phyloP scores from a whole-genome alignment of 2,797 vertebrate genomes.

The Sternarchorhynchus goeldii region DNA sequence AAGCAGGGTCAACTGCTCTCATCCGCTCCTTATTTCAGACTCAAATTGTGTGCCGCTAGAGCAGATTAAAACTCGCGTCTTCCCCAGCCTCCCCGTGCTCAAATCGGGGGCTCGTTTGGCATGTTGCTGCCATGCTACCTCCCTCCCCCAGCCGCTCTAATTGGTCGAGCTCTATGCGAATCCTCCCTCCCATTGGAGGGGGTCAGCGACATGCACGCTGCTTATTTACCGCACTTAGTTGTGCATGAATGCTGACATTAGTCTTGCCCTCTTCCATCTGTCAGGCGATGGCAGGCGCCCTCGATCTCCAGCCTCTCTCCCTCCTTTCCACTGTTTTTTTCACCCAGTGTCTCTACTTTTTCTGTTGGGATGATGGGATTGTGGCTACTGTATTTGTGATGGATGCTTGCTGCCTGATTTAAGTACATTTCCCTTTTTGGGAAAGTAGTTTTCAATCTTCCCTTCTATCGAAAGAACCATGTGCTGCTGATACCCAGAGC shows the following conservation, averaged over 20 bases:
- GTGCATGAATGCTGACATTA: slow-evolving; percentile 59
- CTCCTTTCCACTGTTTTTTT: not conserved
- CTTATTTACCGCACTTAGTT: slow-evolving; percentile 56
- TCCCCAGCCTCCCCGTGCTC: slow-evolving; percentile 17
- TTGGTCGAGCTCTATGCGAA: slow-evolving; percentile 42
- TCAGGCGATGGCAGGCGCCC: slow-evolving; percentile 17
- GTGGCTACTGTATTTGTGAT: not conserved
- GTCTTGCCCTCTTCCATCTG: slow-evolving; percentile 51
- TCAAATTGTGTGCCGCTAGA: not conserved
- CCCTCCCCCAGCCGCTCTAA: slow-evolving; percentile 15
- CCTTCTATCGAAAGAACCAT: slow-evolving; percentile 13
- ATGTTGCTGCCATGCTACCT: slow-evolving; percentile 8
- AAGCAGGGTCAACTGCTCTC: slow-evolving; percentile 1
- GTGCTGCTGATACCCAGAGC: slow-evolving; percentile 27
- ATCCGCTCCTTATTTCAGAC: not conserved
- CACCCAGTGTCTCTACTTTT: not conserved
- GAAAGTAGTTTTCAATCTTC: not conserved
- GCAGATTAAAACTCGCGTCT: not conserved
- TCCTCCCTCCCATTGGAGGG: slow-evolving; percentile 16
- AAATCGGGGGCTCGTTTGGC: slow-evolving; percentile 49
- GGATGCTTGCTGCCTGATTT: not conserved
- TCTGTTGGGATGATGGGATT: not conserved
- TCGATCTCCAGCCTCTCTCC: not conserved
- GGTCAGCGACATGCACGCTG: slow-evolving; percentile 35
- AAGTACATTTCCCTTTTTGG: not conserved